Evolutionary conservation across 1,140 invertebrate genomes (phyloP), one percentile per base, ranked within the genome.

Genomic region (Chymomyza costata): DNA sequence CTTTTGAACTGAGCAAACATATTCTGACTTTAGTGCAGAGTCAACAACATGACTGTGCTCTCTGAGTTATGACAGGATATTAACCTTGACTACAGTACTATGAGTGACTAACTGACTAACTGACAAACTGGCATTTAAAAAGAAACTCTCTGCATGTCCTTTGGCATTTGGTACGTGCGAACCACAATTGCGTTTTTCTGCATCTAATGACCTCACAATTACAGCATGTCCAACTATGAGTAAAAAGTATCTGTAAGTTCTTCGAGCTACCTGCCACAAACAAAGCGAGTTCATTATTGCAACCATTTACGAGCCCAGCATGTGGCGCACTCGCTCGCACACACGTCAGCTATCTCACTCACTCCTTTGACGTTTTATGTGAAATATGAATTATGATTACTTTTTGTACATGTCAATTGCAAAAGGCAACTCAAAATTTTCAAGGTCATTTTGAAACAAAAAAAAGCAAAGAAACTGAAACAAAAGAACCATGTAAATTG

Each of bases 311-410:
- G 16, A 50, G 28, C 65, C 28, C 70, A 66, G 71, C 70, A 37
- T 57, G 74, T 19, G 45, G 17, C 13, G 28, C 6, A 55, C 47
- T 43, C 63, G 3, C 8, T 14, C 32, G 6, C 32, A 34, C 32
- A 2, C 35, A n/a, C n/a, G n/a, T n/a, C n/a, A n/a, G n/a, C n/a
- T n/a, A n/a, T n/a, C n/a, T n/a, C n/a, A n/a, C n/a, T n/a, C n/a
- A n/a, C n/a, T n/a, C n/a, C n/a, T n/a, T n/a, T n/a, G n/a, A n/a
- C n/a, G n/a, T n/a, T n/a, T n/a, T 16, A 60, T 25, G 61, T 46
- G 44, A 78, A 80, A 73, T 80, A 80, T 80, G 73, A 80, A 73
- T 80, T 80, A 80, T 80, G 74, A 80, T 68, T 65, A 60, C 53
- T 38, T 7, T n/a, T 38, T 17, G 71, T 40, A 80, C 73, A 74